Evolutionary conservation across 2,888 invertebrate genomes (phyloP), one percentile per base, ranked within the genome.

Genomic region (Strigamia maritima): DNA sequence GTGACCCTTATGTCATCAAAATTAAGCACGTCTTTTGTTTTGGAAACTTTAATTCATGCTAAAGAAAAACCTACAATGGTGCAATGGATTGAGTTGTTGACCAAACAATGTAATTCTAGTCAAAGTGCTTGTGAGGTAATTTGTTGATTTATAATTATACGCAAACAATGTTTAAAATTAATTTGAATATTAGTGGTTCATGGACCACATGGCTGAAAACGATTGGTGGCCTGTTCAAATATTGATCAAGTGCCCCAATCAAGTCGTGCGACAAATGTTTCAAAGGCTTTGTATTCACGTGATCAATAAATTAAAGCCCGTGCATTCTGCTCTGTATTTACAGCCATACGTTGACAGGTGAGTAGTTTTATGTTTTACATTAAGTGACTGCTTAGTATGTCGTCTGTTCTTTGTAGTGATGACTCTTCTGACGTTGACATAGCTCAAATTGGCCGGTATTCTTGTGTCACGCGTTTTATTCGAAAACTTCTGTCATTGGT

Each of bases 51-150:
- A 84, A 97, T 97, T 84, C 97, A 97, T 86, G 95, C 97, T 75
- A 97, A 97, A 87, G 97, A 97, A 87, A 97, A 97, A 90, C 96
- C 97, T 6, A 97, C 96, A 0, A 95, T 97, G 94, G 93, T 96
- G 70, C 94, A 97, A 82, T 97, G 97, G 97, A 96, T 97, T 80
- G 97, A 97, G 86, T 86, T 97, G 81, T 89, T 97, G 38, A 97
- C 96, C 10, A 97, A 97, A 84, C 96, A 96, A 86, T 96, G 97
- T 86, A 95, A 95, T 86, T 92, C 94, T 65, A 95, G 95, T 75
- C 92, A 93, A 82, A 84, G 83, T 76, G 86, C 87, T 6, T 87
- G 87, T 83, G 87, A 87, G 84, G 86, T 86, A 83, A 81, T 81
- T 19, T 22, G 4, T 24, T n/a, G 4, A 2, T 74, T 74, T 74